Evolutionary conservation across 2,113 vertebrate genomes (phyloP), one percentile per base, ranked within the genome.

Genomic region (Heterotilapia buettikoferi): DNA sequence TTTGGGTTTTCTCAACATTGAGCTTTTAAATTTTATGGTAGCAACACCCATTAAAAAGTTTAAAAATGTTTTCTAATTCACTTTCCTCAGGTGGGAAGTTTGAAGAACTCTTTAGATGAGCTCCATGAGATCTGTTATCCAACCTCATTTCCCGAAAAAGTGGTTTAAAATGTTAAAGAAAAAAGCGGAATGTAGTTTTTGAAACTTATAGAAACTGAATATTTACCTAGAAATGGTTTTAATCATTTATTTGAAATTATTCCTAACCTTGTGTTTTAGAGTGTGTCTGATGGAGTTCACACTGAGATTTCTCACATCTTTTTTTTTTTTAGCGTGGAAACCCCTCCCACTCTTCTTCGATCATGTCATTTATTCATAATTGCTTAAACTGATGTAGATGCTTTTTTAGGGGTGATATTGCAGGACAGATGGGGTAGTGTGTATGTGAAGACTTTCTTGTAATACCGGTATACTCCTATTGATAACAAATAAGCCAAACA

Each of bases 1-100:
- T 66, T 66, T 38, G 10, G 31, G 0, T 0, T 5, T 1, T 38
- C 21, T 66, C 33, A 21, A 8, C 61, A 5, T 0, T 66, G 2
- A 66, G 38, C 1, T 21, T 66, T 66, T 2, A 19, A 66, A n/a
- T 38, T 38, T 66, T 21, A 38, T 66, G 19, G n/a, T 38, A 38
- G 19, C 19, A 38, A 66, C 2, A 38, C 19, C 61, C 19, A 66
- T 66, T 38, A 66, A n/a, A 66, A 66, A n/a, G 31, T 66, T 12
- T 0, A 5, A 38, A 38, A 66, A 38, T 66, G 61, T 38, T 66
- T 66, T 38, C 10, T 26, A 0, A 24, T 80, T 45, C 71, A 50
- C 14, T 76, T 76, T 50, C 24, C 43, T 76, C 14, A 29, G 40
- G 14, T 11, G 71, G 26, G 31, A 18, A 29, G 4, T 24, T 76